phyloP scores from a whole-genome alignment of 2,797 vertebrate genomes.

The Alfaro cultratus region DNA sequence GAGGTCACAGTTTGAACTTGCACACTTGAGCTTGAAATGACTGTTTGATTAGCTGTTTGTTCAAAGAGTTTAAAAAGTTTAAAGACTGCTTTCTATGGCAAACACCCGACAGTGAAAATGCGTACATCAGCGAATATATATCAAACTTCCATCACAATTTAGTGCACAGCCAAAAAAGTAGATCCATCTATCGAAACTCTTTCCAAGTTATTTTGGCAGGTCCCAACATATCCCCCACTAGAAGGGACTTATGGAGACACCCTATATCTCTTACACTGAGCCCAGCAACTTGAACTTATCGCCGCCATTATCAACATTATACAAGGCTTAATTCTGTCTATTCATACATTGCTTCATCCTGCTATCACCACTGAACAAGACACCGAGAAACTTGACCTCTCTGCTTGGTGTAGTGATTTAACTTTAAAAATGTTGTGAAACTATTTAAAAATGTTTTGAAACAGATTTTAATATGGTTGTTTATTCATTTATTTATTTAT shows the following conservation, averaged over 20 bases:
- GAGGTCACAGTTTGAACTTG: slow-evolving; percentile 29
- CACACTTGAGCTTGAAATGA: slow-evolving; percentile 29
- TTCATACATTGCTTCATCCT: background rate
- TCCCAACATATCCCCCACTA: background rate
- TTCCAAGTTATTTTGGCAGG: background rate
- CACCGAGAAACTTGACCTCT: background rate
- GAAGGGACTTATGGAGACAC: background rate
- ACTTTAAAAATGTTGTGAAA: background rate
- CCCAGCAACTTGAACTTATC: background rate
- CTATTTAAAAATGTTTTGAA: too few relatives aligned
- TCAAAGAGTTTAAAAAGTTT: background rate
- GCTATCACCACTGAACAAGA: background rate
- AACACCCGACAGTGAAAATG: background rate
- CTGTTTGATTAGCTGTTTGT: slow-evolving; percentile 15
- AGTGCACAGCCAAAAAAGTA: slow-evolving; percentile 22
- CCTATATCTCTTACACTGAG: background rate
- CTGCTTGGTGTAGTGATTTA: background rate
- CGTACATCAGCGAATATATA: background rate
- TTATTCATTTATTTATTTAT: background rate
- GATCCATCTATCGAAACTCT: background rate
- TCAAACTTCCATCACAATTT: slow-evolving; percentile 16
- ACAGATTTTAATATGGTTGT: background rate
- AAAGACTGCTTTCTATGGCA: background rate
- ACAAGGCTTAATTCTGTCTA: background rate
- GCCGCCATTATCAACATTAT: background rate